phyloP scores from a whole-genome alignment of 2,888 invertebrate species.

The Matsumyia berberina region DNA sequence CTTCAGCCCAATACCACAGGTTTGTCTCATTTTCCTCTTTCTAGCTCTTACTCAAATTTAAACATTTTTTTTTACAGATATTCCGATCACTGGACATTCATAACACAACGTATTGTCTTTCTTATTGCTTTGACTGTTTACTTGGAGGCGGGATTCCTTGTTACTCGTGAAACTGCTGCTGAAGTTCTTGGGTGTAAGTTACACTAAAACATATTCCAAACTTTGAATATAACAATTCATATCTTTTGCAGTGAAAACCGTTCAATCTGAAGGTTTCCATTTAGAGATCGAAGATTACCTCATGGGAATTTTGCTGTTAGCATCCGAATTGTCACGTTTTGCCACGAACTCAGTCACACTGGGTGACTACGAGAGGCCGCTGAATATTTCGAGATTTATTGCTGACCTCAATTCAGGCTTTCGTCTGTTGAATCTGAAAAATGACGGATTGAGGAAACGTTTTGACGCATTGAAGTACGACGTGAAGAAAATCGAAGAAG shows the following conservation, averaged over 20 bases:
- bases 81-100: slow-evolving; percentile 94
- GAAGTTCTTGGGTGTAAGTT: slow-evolving; percentile 90
- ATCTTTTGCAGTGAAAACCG: slow-evolving; percentile 87
- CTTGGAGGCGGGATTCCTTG: slow-evolving; percentile 91
- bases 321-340: slow-evolving; percentile 92
- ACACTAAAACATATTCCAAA: background rate
- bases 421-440: slow-evolving; percentile 94
- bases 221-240: slow-evolving; percentile 13
- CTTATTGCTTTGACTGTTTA: slow-evolving; percentile 91
- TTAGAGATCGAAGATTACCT: slow-evolving; percentile 96
- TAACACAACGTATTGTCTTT: slow-evolving; percentile 92
- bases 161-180: slow-evolving; percentile 90
- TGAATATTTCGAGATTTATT: slow-evolving; percentile 94
- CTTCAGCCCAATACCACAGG: slow-evolving; percentile 92
- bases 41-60: background rate
- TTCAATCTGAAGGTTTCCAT: slow-evolving; percentile 91
- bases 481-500: slow-evolving; percentile 96
- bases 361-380: slow-evolving; percentile 92
- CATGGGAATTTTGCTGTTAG: slow-evolving; percentile 91
- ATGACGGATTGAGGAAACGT: slow-evolving; percentile 93
- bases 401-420: slow-evolving; percentile 95
- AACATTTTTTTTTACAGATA: slow-evolving; percentile 85
- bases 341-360: slow-evolving; percentile 94
- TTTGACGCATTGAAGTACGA: slow-evolving; percentile 96
- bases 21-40: slow-evolving; percentile 78